Evolutionary conservation across 2,888 invertebrate species (phyloP).

Genomic region (Kuschelorhynchus macadamiae): DNA sequence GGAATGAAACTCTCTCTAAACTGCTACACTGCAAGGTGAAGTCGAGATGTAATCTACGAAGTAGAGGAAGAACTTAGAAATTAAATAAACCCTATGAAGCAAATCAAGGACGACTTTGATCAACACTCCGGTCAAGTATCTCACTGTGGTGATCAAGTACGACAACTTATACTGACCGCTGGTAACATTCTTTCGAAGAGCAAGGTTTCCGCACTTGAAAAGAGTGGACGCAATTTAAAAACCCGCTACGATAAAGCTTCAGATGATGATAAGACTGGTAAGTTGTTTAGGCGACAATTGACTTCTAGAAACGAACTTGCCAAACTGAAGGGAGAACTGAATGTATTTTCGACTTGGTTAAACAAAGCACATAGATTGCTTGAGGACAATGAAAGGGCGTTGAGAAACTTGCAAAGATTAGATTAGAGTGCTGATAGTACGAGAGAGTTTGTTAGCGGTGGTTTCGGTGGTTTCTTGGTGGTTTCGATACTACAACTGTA

Average conservation of each 20-base stretch:
- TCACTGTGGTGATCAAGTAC: slow-evolving; percentile 89
- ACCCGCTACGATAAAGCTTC: slow-evolving; percentile 86
- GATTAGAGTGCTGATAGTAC: slow-evolving; percentile 82
- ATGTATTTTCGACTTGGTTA: slow-evolving; percentile 88
- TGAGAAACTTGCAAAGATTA: slow-evolving; percentile 82
- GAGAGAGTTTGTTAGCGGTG: slow-evolving; percentile 91
- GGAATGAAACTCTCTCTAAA: slow-evolving; percentile 88
- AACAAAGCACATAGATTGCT: slow-evolving; percentile 83
- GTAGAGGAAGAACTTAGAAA: slow-evolving; percentile 88
- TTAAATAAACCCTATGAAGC: slow-evolving; percentile 91
- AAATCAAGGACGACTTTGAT: slow-evolving; percentile 91
- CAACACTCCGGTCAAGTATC: slow-evolving; percentile 87
- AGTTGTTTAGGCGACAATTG: slow-evolving; percentile 81
- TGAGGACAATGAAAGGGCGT: slow-evolving; percentile 87
- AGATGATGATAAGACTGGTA: slow-evolving; percentile 84
- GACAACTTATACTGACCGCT: slow-evolving; percentile 90
- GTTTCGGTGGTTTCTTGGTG: too few species aligned
- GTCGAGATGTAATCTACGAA: slow-evolving; percentile 88
- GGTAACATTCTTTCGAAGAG: slow-evolving; percentile 93
- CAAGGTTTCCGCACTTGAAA: slow-evolving; percentile 89
- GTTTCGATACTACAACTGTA: too few species aligned
- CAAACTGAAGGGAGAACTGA: slow-evolving; percentile 87
- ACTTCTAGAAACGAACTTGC: slow-evolving; percentile 90
- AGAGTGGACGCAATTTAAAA: slow-evolving; percentile 87
- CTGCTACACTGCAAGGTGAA: slow-evolving; percentile 92